Conservation (phyloP, 2,113 vertebrate genomes). For the Epinephelus cyanopodus region DNA sequence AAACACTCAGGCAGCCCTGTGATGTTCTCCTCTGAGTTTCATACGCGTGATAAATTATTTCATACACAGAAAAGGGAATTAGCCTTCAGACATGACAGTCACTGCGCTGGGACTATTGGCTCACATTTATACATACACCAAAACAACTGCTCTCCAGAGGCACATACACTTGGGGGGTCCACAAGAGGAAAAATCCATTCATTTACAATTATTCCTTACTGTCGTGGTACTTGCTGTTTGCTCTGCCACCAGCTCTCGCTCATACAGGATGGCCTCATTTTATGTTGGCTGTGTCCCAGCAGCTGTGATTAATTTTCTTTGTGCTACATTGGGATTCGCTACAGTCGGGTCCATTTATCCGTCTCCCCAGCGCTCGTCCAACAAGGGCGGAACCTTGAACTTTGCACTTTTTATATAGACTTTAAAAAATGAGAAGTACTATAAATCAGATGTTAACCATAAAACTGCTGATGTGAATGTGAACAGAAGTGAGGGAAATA, state of each 20-base stretch:
- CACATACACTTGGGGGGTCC: background rate
- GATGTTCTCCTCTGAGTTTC: slow-evolving; percentile 18
- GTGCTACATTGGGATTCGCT: slow-evolving; percentile 39
- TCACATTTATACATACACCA: slow-evolving; percentile 1
- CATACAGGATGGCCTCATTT: slow-evolving; percentile 42
- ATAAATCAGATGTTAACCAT: slow-evolving; percentile 3
- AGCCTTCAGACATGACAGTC: slow-evolving; percentile 13
- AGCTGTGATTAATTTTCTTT: slow-evolving; percentile 55
- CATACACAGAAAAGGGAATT: background rate
- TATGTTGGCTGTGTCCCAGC: slow-evolving; percentile 37
- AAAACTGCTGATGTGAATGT: background rate
- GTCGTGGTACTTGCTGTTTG: slow-evolving; percentile 10
- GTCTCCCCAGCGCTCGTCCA: background rate
- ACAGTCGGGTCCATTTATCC: slow-evolving; percentile 42
- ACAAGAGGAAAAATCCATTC: background rate
- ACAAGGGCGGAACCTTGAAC: slow-evolving; percentile 35
- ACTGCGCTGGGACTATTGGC: slow-evolving; percentile 18
- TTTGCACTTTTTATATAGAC: background rate
- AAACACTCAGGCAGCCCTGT: background rate
- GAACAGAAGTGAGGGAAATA: background rate
- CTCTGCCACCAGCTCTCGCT: slow-evolving; percentile 26
- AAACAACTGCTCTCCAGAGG: slow-evolving; percentile 19
- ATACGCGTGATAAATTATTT: background rate
- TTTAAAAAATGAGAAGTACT: background rate
- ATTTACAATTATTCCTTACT: slow-evolving; percentile 28